Evolutionary conservation across 2,797 vertebrate genomes (phyloP).

Genomic region (Sphenodon punctatus): DNA sequence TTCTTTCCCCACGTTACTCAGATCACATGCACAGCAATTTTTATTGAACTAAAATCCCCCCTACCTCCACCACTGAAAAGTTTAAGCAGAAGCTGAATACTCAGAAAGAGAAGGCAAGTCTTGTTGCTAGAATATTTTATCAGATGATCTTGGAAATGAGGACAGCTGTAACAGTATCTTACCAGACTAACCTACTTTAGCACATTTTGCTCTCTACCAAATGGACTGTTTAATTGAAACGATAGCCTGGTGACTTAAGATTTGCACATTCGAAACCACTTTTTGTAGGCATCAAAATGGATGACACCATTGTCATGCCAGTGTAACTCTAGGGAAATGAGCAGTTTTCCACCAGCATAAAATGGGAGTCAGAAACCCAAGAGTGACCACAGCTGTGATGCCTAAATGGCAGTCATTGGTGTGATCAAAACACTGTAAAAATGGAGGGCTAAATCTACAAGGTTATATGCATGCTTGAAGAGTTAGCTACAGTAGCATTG

Average conservation of each 20-base stretch:
- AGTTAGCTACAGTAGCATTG: rapidly evolving
- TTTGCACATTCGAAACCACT: background rate
- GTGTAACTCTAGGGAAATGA: too few species aligned
- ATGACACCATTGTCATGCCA: background rate
- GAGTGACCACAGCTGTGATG: too few species aligned
- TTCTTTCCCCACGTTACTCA: background rate
- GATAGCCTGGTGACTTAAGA: background rate
- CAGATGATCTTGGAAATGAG: background rate
- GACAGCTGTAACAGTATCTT: background rate
- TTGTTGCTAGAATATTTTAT: background rate
- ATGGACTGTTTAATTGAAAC: background rate
- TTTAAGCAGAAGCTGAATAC: background rate
- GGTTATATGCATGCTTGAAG: background rate
- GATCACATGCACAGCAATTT: background rate
- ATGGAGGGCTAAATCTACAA: background rate
- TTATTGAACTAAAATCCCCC: background rate
- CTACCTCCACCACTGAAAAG: background rate
- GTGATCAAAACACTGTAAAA: background rate
- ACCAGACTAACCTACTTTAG: background rate
- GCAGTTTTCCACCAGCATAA: too few species aligned
- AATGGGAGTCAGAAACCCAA: too few species aligned
- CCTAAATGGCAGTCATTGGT: too few species aligned
- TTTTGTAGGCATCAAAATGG: background rate
- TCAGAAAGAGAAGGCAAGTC: background rate
- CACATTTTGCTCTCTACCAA: background rate